Percentiles rank a stretch among this genome's conserved stretches.
phyloP scores from a whole-genome alignment of 2,113 vertebrate species.

The Lanius collurio region DNA sequence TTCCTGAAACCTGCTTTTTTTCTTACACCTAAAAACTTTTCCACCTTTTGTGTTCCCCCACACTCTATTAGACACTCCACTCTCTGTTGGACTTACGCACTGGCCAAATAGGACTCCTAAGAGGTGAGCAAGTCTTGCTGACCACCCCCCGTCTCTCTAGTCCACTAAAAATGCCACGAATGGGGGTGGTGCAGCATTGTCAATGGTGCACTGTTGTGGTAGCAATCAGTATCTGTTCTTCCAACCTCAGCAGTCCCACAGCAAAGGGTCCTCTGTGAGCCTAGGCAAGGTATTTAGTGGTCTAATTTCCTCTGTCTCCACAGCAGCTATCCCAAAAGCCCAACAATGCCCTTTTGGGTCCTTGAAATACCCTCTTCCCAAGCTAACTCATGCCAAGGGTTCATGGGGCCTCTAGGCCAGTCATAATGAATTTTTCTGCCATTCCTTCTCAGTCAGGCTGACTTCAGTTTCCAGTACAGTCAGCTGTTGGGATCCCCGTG shows the following conservation, averaged over 20 bases:
- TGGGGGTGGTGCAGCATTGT: neutral
- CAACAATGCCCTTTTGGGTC: neutral
- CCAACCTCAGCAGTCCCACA: neutral
- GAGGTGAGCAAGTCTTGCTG: accelerated
- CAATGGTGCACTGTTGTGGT: neutral
- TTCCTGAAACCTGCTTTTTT: too few relatives aligned
- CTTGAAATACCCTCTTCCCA: neutral
- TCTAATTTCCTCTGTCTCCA: neutral
- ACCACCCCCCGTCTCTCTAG: neutral
- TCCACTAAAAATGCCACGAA: neutral
- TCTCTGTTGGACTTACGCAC: neutral
- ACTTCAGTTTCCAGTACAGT: neutral
- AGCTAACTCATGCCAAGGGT: neutral
- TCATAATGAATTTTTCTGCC: neutral
- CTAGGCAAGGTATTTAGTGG: neutral
- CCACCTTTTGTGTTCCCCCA: too few relatives aligned
- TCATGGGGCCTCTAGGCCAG: neutral
- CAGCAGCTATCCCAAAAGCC: neutral
- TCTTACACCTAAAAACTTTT: too few relatives aligned
- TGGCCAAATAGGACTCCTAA: neutral
- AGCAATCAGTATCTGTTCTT: neutral
- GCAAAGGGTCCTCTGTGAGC: neutral
- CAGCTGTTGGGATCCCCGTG: neutral
- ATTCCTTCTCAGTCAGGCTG: neutral
- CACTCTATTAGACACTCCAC: neutral